phyloP scores from a whole-genome alignment of 2,888 invertebrate genomes.

The Gryllus longicercus region DNA sequence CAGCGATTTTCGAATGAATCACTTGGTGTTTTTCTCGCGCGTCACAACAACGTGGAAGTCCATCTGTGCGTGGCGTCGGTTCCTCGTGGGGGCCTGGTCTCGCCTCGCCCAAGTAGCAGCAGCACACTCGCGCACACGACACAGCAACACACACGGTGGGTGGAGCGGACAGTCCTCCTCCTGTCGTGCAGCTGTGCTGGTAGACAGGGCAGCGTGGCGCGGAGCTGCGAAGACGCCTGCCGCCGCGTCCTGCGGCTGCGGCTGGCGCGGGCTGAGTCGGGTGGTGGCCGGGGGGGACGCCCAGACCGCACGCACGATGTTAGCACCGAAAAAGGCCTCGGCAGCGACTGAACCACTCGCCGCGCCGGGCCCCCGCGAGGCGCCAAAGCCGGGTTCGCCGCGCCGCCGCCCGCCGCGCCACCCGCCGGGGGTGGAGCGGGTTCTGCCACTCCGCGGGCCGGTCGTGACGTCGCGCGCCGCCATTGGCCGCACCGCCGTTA shows the following conservation, averaged over 20 bases:
- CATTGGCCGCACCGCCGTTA: not conserved
- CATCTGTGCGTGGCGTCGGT: not conserved
- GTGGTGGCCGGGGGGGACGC: not conserved
- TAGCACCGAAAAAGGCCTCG: conserved; percentile 4
- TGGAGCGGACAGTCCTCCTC: not conserved
- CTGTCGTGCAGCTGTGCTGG: not conserved
- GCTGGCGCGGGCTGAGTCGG: not conserved
- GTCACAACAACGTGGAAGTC: not conserved
- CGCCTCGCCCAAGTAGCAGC: not conserved
- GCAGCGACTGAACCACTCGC: not conserved
- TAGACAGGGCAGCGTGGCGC: not conserved
- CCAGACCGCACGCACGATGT: not conserved
- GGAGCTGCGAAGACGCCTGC: not conserved
- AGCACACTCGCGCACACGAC: not conserved
- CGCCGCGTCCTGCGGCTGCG: not conserved
- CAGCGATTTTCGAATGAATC: conserved; percentile 11
- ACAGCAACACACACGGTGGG: too few species aligned
- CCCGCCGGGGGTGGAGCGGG: not conserved
- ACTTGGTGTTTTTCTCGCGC: not conserved
- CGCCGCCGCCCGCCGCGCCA: not conserved
- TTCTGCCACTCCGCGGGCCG: not conserved
- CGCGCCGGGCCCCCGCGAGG: not conserved
- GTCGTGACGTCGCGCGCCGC: not conserved
- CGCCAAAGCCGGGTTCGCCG: not conserved
- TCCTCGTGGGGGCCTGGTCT: not conserved